Evolutionary conservation across 2,113 vertebrate genomes (phyloP).

Genomic region (Pavo muticus): DNA sequence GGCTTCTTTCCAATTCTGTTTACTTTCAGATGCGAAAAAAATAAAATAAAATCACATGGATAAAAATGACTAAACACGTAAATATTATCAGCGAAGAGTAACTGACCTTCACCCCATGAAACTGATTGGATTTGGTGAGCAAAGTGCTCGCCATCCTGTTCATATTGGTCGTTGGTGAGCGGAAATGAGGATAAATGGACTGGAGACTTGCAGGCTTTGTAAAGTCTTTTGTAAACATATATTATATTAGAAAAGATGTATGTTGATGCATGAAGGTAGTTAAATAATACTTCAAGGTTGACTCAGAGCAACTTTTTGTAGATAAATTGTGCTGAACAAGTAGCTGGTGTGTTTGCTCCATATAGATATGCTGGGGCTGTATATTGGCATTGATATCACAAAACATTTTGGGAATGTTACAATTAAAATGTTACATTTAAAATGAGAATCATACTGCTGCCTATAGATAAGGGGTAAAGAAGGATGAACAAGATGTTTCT

Average conservation of each 20-base stretch:
- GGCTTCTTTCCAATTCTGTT: neutral
- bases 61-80: neutral
- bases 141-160: neutral
- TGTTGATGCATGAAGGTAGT: neutral
- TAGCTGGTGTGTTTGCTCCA: neutral
- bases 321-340: neutral
- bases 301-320: neutral
- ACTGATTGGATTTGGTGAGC: neutral
- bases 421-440: neutral
- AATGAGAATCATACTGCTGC: neutral
- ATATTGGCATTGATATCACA: neutral
- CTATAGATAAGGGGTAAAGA: neutral
- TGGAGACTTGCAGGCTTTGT: neutral
- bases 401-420: neutral
- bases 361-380: neutral
- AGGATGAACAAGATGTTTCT: neutral
- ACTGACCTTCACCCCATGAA: neutral
- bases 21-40: neutral
- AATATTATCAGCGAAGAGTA: neutral
- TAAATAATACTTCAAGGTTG: neutral
- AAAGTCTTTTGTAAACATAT: neutral
- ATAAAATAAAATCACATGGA: neutral
- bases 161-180: neutral
- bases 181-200: neutral
- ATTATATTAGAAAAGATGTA: neutral